Base-by-base conservation (phyloP, 1,140 invertebrate genomes). In the Bombus consobrinus region DNA sequence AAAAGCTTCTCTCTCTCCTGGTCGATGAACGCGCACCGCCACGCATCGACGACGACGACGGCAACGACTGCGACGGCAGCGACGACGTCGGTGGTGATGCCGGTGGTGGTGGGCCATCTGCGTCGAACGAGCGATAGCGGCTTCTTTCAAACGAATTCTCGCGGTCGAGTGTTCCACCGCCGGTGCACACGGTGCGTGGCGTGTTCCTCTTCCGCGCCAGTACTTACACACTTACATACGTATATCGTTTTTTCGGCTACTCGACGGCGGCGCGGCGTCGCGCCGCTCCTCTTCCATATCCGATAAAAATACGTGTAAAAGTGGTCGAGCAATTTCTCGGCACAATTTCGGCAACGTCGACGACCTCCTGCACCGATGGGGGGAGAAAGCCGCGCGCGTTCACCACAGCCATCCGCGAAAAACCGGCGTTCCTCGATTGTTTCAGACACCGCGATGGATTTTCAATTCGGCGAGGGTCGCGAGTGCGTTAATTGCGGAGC, bases 401-500 rank as follows among this genome's bases (percentile, higher is more conserved):
- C 47, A 62, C 28, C n/a, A n/a, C n/a, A n/a, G n/a, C 28, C 59
- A 12, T 59, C 28, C 5, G 28, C 59, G 59, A 62, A 62, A 62
- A n/a, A 28, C 28, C 10, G 28, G 28, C 59, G 28, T 32, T 2
- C 32, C 64, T 32, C 64, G 12, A 66, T 15, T 64, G 74, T 95
- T 94, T 22, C 95, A 97, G 97, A 98, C 94, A 97, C 96, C 87
- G 97, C 96, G 59, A 97, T 98, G 97, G 97, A 98, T 90, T 97
- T 97, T 93, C 97, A 97, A 94, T 97, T 97, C 92, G 97, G 97
- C 87, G 98, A 99, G 94, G 98, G 98, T 22, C 96, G 98, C 77
- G 98, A 99, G 95, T 99, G 99, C 94, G 98, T 99, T 59, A 99
- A 99, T 96, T 99, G 99, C 94, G 98, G 98, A 41, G 98, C 98